phyloP scores from a whole-genome alignment of 2,888 invertebrate species.

The Rhyacophila evoluta region DNA sequence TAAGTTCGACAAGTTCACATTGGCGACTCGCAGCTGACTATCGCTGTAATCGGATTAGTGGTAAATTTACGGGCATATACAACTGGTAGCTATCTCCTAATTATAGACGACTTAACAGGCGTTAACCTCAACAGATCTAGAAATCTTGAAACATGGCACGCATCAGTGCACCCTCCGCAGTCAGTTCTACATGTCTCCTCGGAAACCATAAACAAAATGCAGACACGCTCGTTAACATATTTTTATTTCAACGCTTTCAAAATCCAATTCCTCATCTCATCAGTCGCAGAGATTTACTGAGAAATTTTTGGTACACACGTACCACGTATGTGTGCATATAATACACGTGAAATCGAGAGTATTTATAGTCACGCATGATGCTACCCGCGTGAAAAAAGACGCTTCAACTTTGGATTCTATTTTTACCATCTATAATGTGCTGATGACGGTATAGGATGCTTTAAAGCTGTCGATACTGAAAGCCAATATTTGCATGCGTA shows the following conservation, averaged over 20 bases:
- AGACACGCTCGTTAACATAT: slow-evolving; percentile 6
- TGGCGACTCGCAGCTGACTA: too few relatives aligned
- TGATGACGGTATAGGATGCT: neutral
- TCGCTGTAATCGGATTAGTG: too few relatives aligned
- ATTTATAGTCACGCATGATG: neutral
- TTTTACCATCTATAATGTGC: neutral
- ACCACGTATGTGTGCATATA: neutral
- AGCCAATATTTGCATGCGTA: neutral
- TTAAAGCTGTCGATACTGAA: neutral
- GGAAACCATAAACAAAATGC: slow-evolving; percentile 12
- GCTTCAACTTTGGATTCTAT: neutral
- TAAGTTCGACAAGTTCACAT: too few relatives aligned
- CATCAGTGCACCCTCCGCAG: neutral
- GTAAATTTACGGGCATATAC: too few relatives aligned
- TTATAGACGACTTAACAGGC: too few relatives aligned
- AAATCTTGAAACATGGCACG: too few relatives aligned
- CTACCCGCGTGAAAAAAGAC: slow-evolving; percentile 5
- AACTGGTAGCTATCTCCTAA: too few relatives aligned
- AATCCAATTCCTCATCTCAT: neutral
- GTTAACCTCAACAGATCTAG: too few relatives aligned
- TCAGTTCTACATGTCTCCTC: neutral
- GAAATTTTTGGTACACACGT: neutral
- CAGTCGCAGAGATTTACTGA: neutral
- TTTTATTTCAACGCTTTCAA: neutral
- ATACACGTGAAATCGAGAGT: slow-evolving; percentile 5